Evolutionary conservation across 1,140 invertebrate species (phyloP), one percentile per base, ranked within the genome.

Genomic region (Ceratosolen solmsi): DNA sequence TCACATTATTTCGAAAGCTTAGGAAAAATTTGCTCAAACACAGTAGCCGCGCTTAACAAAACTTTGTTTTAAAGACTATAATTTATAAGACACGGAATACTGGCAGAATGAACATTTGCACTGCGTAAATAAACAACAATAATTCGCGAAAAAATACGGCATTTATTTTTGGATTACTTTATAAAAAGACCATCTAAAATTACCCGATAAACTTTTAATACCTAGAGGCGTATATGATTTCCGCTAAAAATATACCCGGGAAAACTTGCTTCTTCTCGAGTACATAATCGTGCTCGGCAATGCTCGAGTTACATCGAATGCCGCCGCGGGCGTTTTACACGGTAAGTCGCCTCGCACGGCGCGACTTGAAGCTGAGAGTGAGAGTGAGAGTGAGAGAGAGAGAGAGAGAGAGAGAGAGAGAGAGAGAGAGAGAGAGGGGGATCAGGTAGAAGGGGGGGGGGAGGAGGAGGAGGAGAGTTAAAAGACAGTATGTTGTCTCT

Each of bases 151-250:
- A 51, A 27, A 65, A 63, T 25, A 68, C 11, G 13, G n/a, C 2
- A 9, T 65, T 49, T 80, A 63, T 60, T 80, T 71, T 22, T 36
- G 51, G 51, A 20, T 25, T 9, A 11, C 5, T 60, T 73, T 49
- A 73, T 63, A 74, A 74, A 80, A 80, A 80, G 71, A 58, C 2
- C 20, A 1, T 73, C 73, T 71, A 82, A 82, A 82, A 82, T 82
- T 82, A 76, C n/a, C 80, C 60, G 51, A 82, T 82, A 82, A 82
- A 76, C n/a, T 71, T 63, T 75, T 76, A 82, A 75, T 58, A 49
- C 51, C 60, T 49, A 36, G 49, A 36, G 49, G 46, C 60, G 63
- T 76, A 82, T 82, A 76, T 76, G 63, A 82, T 82, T 76, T 82
- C 58, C 13, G 51, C 80, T 76, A 70, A 82, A 76, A 82, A 82